A percentile compares a stretch with the other conserved stretches of the same genome.
Conservation (phyloP, 1,140 invertebrate species). For the Zaprionus davidi region DNA sequence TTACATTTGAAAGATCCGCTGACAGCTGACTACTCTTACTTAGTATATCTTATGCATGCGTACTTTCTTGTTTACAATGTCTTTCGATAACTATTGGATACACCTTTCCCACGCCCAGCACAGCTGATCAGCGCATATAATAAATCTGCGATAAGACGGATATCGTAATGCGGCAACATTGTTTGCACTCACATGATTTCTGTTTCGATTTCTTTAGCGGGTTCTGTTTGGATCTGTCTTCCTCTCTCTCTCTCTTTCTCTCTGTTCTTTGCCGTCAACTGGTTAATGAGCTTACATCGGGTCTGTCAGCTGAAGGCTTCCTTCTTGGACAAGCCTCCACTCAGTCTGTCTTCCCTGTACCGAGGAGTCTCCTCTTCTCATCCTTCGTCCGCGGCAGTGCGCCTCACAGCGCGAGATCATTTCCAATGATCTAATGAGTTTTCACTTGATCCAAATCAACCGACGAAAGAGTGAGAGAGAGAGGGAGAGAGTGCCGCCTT, state of each 20-base stretch:
- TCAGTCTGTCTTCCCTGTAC: slow-evolving; percentile 14
- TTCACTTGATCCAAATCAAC: slow-evolving; percentile 79
- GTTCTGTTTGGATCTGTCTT: slow-evolving; percentile 4
- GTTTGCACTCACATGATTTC: not conserved
- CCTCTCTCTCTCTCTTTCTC: not conserved
- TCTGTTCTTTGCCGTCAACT: slow-evolving; percentile 37
- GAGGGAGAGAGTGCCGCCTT: not conserved
- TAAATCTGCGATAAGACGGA: slow-evolving; percentile 29
- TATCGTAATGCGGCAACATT: slow-evolving; percentile 12
- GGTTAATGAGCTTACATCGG: slow-evolving; percentile 63
- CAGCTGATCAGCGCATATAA: not conserved
- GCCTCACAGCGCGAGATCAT: slow-evolving; percentile 54
- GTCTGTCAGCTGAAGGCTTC: not conserved
- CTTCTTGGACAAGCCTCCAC: not conserved
- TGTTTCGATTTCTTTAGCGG: not conserved
- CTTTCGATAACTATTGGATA: not conserved
- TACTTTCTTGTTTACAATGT: not conserved
- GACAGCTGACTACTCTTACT: not conserved
- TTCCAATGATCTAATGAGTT: slow-evolving; percentile 79
- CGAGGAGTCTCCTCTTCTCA: not conserved
- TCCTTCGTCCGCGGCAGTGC: slow-evolving; percentile 49
- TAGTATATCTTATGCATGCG: not conserved
- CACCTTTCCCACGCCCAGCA: slow-evolving; percentile 10
- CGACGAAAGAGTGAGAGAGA: slow-evolving; percentile 41
- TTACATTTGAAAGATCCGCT: not conserved